These are phyloP conservation scores for Marisa cornuarietis DNA, from an alignment of 1,140 invertebrate genomes.

Conservation along the genomic window DNA sequence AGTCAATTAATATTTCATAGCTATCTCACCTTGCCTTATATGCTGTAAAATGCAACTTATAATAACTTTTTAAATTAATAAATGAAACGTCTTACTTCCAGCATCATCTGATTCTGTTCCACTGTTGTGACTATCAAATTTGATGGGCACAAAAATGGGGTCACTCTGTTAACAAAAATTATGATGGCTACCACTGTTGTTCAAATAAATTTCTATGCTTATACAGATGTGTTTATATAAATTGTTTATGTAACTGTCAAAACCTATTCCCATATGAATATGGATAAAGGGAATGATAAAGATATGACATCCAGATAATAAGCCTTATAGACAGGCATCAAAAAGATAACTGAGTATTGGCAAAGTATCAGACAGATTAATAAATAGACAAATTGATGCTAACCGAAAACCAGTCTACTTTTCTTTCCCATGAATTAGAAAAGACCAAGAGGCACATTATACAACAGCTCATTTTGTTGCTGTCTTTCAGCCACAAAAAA, in stretches of 20 bases:
- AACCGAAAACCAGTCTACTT: no score
- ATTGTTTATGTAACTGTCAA: background rate
- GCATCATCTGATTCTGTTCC: constrained; percentile 85
- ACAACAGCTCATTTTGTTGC: background rate
- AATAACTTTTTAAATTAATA: background rate
- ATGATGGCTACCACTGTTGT: background rate
- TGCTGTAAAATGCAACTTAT: background rate
- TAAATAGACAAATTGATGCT: no score
- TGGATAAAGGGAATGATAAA: no score
- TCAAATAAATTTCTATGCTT: background rate
- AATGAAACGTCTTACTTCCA: constrained; percentile 52
- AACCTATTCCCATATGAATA: background rate
- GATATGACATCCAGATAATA: no score
- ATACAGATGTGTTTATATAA: background rate
- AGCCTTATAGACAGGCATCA: no score
- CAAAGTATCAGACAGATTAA: no score
- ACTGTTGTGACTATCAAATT: constrained; percentile 75
- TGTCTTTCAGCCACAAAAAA: background rate
- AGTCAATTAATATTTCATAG: no score
- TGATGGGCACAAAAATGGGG: constrained; percentile 84
- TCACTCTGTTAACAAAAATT: constrained; percentile 74
- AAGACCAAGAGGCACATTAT: no score
- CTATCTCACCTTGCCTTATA: no score
- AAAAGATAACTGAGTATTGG: no score
- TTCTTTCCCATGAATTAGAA: no score